These are phyloP conservation scores for Gobio gobio DNA, from an alignment of 2,113 vertebrate species.

Conservation along the genomic window DNA sequence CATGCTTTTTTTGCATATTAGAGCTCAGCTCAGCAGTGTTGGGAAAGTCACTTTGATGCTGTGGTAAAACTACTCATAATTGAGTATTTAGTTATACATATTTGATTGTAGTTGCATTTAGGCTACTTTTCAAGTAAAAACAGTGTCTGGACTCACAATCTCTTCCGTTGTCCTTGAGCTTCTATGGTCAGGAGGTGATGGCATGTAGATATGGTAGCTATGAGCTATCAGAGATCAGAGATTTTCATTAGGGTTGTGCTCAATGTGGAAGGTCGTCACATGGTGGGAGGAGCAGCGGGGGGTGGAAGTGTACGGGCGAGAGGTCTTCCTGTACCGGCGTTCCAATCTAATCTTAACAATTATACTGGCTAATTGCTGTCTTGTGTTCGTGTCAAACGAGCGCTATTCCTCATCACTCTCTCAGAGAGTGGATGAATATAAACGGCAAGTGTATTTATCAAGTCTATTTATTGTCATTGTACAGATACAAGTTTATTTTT, in stretches of 20 bases:
- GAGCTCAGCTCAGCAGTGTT: neutral
- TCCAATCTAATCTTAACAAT: slow-evolving; percentile 46
- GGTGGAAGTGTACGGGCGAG: neutral
- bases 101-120: neutral
- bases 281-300: slow-evolving; percentile 40
- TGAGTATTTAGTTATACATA: neutral
- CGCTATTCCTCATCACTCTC: slow-evolving; percentile 43
- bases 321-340: slow-evolving; percentile 25
- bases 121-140: neutral
- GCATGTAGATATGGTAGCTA: slow-evolving; percentile 44
- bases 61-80: neutral
- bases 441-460: neutral
- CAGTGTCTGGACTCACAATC: neutral
- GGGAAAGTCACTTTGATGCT: neutral
- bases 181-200: slow-evolving; percentile 45
- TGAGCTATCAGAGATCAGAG: slow-evolving; percentile 50
- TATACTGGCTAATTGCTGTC: slow-evolving; percentile 52
- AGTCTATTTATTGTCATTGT: neutral
- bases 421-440: slow-evolving; percentile 25
- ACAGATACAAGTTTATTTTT: neutral
- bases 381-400: slow-evolving; percentile 29
- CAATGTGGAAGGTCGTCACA: slow-evolving; percentile 47
- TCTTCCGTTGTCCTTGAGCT: slow-evolving; percentile 43
- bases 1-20: slow-evolving; percentile 20
- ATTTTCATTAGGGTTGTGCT: slow-evolving; percentile 52